Conservation (phyloP, 2,888 invertebrate species). For the Drosophila diplacantha region DNA sequence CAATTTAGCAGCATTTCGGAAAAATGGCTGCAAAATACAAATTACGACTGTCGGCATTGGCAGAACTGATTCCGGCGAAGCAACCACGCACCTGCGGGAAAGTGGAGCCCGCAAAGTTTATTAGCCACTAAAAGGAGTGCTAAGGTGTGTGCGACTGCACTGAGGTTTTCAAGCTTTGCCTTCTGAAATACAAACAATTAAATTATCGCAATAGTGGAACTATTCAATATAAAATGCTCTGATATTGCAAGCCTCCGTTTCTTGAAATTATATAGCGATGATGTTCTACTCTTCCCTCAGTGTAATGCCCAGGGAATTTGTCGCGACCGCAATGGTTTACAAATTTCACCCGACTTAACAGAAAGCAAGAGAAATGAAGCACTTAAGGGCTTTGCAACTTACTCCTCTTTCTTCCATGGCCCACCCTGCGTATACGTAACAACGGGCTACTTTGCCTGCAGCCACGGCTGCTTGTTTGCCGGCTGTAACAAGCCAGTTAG, state of each 20-base stretch:
- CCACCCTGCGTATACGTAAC: slow-evolving; percentile 16
- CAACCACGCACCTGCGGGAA: slow-evolving; percentile 40
- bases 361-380: slow-evolving; percentile 1
- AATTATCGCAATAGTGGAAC: background rate
- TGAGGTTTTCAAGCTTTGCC: background rate
- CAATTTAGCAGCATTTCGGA: slow-evolving; percentile 29
- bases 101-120: slow-evolving; percentile 22
- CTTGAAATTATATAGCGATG: background rate
- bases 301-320: slow-evolving; percentile 12
- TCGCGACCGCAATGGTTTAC: slow-evolving; percentile 32
- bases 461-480: background rate
- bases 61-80: slow-evolving; percentile 20
- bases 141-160: slow-evolving; percentile 18
- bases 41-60: slow-evolving; percentile 22
- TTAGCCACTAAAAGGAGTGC: slow-evolving; percentile 34
- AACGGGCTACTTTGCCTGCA: background rate
- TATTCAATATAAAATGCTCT: background rate
- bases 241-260: too few species aligned
- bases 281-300: background rate
- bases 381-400: slow-evolving; percentile 1
- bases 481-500: slow-evolving; percentile 4
- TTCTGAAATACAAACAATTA: background rate
- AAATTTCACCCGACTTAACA: slow-evolving; percentile 28
- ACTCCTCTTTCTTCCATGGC: background rate
- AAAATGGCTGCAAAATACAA: slow-evolving; percentile 41